These are phyloP conservation scores for Acanthosepion esculentum DNA, from an alignment of 2,888 invertebrate genomes.

Conservation along the genomic window DNA sequence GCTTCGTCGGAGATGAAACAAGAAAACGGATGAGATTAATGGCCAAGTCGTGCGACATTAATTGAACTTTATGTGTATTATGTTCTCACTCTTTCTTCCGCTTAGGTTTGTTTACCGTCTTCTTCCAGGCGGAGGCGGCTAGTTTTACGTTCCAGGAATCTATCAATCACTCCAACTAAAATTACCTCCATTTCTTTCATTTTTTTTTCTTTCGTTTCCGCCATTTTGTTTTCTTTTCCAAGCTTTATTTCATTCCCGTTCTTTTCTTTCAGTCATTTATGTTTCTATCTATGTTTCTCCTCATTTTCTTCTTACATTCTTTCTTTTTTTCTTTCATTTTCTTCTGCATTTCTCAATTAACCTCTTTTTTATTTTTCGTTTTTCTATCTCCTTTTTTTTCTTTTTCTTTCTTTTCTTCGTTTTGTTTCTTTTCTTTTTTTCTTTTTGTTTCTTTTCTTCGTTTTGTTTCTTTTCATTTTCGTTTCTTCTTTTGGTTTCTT, in stretches of 20 bases:
- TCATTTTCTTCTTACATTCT: too few species aligned
- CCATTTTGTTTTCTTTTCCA: not conserved
- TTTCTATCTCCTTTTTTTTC: not conserved
- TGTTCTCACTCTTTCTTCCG: not conserved
- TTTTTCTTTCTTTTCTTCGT: not conserved
- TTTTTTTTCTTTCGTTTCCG: not conserved
- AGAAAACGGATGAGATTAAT: slow-evolving; percentile 33
- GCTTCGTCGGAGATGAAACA: slow-evolving; percentile 8
- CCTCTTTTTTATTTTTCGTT: not conserved
- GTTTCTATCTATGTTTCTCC: too few species aligned
- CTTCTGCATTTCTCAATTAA: too few species aligned
- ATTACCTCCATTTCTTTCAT: not conserved
- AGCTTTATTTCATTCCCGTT: not conserved
- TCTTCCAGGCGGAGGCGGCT: not conserved
- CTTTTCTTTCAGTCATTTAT: not conserved
- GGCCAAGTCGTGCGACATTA: slow-evolving; percentile 9
- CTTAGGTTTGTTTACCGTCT: not conserved
- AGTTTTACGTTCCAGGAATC: not conserved
- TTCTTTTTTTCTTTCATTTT: too few species aligned
- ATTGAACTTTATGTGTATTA: not conserved
- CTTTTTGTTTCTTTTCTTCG: too few species aligned
- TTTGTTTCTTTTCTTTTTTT: not conserved
- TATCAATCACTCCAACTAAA: not conserved
- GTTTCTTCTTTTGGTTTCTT: too few species aligned
- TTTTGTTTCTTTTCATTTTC: too few species aligned